phyloP scores from a whole-genome alignment of 2,888 invertebrate species.

The Fabriciana adippe region DNA sequence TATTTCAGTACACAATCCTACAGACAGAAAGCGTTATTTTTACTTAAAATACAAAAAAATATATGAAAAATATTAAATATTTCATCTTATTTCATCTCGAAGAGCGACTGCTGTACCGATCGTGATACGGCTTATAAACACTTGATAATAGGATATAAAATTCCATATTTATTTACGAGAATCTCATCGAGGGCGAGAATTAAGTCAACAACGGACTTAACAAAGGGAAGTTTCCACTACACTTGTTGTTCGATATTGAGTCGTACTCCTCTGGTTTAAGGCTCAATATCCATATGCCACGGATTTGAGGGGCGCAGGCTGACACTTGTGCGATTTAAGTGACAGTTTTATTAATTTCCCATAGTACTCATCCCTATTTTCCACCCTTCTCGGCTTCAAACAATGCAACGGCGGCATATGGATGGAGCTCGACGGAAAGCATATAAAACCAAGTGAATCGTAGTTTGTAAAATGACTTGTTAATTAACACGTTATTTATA shows the following conservation, averaged over 20 bases:
- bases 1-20: background rate
- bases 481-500: conserved; percentile 25
- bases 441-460: conserved; percentile 47
- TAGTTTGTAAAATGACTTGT: conserved; percentile 25
- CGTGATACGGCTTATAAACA: conserved; percentile 34
- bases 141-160: conserved; percentile 47
- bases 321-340: conserved; percentile 83
- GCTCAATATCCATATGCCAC: conserved; percentile 45
- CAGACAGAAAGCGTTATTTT: too few relatives aligned
- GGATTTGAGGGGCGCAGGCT: conserved; percentile 64
- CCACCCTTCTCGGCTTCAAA: conserved; percentile 71
- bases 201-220: conserved; percentile 75
- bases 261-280: conserved; percentile 45
- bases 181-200: conserved; percentile 68
- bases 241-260: conserved; percentile 46
- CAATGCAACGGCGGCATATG: conserved; percentile 74
- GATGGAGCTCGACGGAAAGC: conserved; percentile 51
- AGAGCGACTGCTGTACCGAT: conserved; percentile 22
- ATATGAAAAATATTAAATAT: background rate
- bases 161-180: conserved; percentile 69
- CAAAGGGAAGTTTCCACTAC: conserved; percentile 53
- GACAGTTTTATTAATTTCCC: conserved; percentile 90
- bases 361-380: conserved; percentile 73
- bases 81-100: background rate
- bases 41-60: background rate